Conservation (phyloP, 1,140 invertebrate genomes). For the silkworm (Bombyx mori) region ASM3026992v2 NC_085118.1:17432501-17433000, state of each 20-base stretch:
- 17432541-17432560: constrained; percentile 26
- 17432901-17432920: constrained; percentile 45
- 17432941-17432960: constrained; percentile 21
- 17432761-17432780: constrained; percentile 44
- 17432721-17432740: constrained; percentile 63
- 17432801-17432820: constrained; percentile 69
- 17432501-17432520: constrained; percentile 11
- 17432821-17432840: constrained; percentile 82
- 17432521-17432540: constrained; percentile 31
- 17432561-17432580: constrained; percentile 39
- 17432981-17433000: constrained; percentile 18
- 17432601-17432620: constrained; percentile 39
- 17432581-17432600: constrained; percentile 29
- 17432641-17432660: constrained; percentile 70
- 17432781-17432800: constrained; percentile 39
- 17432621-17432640: constrained; percentile 45
- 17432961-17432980: constrained; percentile 44
- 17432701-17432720: constrained; percentile 44
- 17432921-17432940: constrained; percentile 38
- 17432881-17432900: constrained; percentile 45
- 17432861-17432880: constrained; percentile 18
- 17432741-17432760: constrained; percentile 70
- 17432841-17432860: constrained; percentile 75
- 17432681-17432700: constrained; percentile 44
- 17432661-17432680: constrained; percentile 66